Evolutionary conservation across 1,140 invertebrate species (phyloP).

Genomic region (Eurosta solidaginis): DNA sequence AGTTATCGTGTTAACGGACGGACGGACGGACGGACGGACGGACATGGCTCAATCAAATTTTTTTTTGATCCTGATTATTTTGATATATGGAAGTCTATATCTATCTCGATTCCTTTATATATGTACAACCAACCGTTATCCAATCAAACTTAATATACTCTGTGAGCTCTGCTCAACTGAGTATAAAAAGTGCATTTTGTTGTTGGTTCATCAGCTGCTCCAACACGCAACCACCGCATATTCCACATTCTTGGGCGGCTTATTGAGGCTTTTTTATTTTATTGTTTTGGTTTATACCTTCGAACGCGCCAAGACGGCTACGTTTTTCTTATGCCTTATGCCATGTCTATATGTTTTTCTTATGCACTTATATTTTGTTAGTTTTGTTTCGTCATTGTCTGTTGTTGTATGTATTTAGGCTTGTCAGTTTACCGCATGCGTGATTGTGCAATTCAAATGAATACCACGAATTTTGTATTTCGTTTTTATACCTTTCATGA

Average conservation of each 20-base stretch:
- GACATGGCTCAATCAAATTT: no score
- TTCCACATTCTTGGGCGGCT: background rate
- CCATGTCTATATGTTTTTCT: background rate
- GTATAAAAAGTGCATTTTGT: background rate
- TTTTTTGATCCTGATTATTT: no score
- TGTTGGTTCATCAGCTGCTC: background rate
- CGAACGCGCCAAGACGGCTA: background rate
- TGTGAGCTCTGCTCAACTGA: no score
- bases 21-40: no score
- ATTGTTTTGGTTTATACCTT: background rate
- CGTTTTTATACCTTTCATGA: no score
- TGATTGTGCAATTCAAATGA: slow-evolving; percentile 19
- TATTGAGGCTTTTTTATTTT: slow-evolving; percentile 9
- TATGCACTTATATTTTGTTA: background rate
- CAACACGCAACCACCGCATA: background rate
- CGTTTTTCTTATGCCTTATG: background rate
- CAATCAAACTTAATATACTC: no score
- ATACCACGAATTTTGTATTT: background rate
- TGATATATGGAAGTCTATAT: background rate
- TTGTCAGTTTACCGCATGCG: background rate
- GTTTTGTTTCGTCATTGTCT: background rate
- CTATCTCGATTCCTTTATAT: background rate
- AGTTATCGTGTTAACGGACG: no score
- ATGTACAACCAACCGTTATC: no score
- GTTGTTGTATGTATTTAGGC: background rate